phyloP scores from a whole-genome alignment of 1,140 invertebrate genomes.

The Bombus ignitus region DNA sequence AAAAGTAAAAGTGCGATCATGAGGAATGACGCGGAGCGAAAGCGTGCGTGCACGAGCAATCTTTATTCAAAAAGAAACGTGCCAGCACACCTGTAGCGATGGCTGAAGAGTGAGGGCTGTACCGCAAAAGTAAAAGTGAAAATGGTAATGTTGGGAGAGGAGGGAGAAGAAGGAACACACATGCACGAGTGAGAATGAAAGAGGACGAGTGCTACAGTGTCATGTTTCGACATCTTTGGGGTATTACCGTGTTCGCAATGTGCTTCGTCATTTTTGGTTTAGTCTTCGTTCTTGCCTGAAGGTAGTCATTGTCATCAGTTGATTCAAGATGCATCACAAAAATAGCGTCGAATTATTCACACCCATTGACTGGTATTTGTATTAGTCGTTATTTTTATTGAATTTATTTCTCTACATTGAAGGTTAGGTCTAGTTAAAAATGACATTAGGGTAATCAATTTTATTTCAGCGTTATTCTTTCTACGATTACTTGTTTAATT shows the following conservation, averaged over 20 bases:
- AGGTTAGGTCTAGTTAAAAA: no score
- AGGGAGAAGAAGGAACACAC: neutral
- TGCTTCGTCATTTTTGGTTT: neutral
- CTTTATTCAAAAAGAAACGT: neutral
- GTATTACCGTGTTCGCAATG: neutral
- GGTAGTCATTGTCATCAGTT: no score
- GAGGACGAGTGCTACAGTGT: no score
- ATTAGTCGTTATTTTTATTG: neutral
- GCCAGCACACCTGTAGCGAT: neutral
- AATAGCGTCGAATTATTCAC: neutral
- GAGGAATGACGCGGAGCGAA: neutral
- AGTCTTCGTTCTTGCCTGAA: neutral
- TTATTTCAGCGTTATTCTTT: neutral
- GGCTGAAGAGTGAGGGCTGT: neutral
- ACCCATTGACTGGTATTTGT: neutral
- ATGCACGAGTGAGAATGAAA: neutral
- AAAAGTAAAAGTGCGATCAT: neutral
- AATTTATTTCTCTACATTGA: neutral
- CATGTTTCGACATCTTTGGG: constrained; percentile 16
- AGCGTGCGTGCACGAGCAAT: neutral
- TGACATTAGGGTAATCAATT: neutral
- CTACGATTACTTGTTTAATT: neutral
- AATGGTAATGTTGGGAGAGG: neutral
- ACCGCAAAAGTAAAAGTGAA: constrained; percentile 45
- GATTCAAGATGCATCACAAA: neutral